Percentiles rank a stretch among this genome's conserved stretches.
phyloP scores from a whole-genome alignment of 53 echinoderm and acorn worm genomes.

The Crossaster papposus region DNA sequence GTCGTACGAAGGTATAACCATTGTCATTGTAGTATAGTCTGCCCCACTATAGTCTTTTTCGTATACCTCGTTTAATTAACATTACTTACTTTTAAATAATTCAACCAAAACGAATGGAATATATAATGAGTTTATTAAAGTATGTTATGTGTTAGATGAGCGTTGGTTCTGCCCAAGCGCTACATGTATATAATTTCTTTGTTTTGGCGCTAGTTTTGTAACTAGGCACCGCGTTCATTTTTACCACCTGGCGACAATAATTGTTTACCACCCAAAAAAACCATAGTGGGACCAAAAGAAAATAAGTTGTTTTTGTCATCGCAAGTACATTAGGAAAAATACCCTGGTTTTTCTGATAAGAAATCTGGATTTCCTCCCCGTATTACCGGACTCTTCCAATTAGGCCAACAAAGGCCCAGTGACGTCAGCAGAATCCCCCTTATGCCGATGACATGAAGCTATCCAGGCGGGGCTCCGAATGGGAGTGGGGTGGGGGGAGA shows the following conservation, averaged over 20 bases:
- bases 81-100: too few species aligned
- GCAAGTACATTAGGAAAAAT: constrained; percentile 22
- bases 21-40: too few species aligned
- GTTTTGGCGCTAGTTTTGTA: neutral
- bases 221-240: neutral
- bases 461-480: constrained; percentile 14
- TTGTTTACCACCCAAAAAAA: neutral
- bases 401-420: constrained; percentile 35
- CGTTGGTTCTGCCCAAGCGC: neutral
- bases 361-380: constrained; percentile 50
- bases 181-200: neutral
- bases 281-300: neutral
- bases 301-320: constrained; percentile 53
- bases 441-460: constrained; percentile 13
- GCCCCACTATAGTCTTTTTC: too few species aligned
- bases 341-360: constrained; percentile 65
- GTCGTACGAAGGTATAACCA: too few species aligned
- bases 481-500: too few species aligned
- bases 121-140: neutral
- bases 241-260: constrained; percentile 9
- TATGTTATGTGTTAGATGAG: neutral
- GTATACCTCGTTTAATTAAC: too few species aligned
- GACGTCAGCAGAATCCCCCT: constrained; percentile 32
- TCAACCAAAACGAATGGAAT: too few species aligned
- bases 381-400: constrained; percentile 60